Evolutionary conservation across 2,113 vertebrate genomes (phyloP).

Genomic region (Lanius ludovicianus): DNA sequence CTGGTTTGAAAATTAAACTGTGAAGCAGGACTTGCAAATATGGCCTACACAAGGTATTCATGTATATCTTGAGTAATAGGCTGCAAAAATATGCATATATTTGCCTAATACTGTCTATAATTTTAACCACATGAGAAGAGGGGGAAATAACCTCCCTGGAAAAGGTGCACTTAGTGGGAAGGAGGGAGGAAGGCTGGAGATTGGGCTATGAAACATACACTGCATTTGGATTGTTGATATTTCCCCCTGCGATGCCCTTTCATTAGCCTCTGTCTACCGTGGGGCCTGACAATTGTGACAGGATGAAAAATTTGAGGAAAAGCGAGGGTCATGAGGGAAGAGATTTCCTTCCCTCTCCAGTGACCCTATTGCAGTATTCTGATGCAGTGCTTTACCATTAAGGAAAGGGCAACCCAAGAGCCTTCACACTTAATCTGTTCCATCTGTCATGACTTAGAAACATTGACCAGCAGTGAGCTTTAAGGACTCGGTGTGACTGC

Average conservation of each 20-base stretch:
- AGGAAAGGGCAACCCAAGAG: conserved; percentile 71
- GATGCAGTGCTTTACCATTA: conserved; percentile 48
- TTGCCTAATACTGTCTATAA: not conserved
- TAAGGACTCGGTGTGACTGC: conserved; percentile 32
- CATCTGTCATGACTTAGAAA: conserved; percentile 78
- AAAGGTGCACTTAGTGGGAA: not conserved
- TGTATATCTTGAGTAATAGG: not conserved
- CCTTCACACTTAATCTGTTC: conserved; percentile 76
- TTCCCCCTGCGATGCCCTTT: conserved; percentile 27
- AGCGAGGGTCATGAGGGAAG: conserved; percentile 26
- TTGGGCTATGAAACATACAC: not conserved
- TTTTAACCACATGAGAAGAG: not conserved
- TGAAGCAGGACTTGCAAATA: not conserved
- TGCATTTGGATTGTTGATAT: conserved; percentile 29
- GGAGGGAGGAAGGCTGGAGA: not conserved
- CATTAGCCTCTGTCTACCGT: conserved; percentile 57
- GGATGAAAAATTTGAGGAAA: conserved; percentile 66
- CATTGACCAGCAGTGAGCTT: conserved; percentile 66
- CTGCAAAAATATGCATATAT: not conserved
- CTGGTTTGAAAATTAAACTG: conserved; percentile 24
- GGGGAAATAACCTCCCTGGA: not conserved
- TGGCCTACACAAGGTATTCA: not conserved
- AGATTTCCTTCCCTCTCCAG: conserved; percentile 41
- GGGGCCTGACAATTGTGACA: conserved; percentile 47
- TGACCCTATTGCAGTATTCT: conserved; percentile 44